Conservation (phyloP, 2,888 invertebrate genomes). For the Cheilosia vernalis region DNA sequence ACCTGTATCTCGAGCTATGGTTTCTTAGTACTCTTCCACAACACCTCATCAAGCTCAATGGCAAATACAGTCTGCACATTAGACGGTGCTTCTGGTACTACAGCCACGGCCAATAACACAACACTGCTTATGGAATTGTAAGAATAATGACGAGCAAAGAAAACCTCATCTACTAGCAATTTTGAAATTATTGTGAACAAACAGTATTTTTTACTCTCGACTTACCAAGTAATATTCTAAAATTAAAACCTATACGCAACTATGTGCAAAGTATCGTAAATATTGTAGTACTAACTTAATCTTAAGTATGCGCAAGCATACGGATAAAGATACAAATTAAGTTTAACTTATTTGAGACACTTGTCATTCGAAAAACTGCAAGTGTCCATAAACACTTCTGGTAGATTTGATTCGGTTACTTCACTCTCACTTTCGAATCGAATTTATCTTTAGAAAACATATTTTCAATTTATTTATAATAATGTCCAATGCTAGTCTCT, state of each 20-base stretch:
- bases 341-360: conserved; percentile 26
- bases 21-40: conserved; percentile 82
- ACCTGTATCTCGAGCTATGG: conserved; percentile 81
- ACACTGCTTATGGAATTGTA: conserved; percentile 76
- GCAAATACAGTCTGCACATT: conserved; percentile 41
- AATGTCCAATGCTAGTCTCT: conserved; percentile 68
- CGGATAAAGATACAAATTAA: conserved; percentile 14
- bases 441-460: conserved; percentile 26
- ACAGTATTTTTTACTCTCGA: conserved; percentile 73
- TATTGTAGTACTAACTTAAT: conserved; percentile 46
- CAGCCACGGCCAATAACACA: conserved; percentile 50
- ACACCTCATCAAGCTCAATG: conserved; percentile 72
- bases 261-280: conserved; percentile 55
- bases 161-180: conserved; percentile 44
- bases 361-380: conserved; percentile 30
- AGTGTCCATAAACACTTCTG: conserved; percentile 32
- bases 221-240: conserved; percentile 39
- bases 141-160: conserved; percentile 32
- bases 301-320: conserved; percentile 47
- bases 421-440: conserved; percentile 23
- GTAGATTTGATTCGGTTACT: conserved; percentile 30
- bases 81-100: conserved; percentile 53
- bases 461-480: conserved; percentile 40
- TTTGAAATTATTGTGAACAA: conserved; percentile 69
- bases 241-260: conserved; percentile 34